Base-by-base conservation (phyloP, 2,797 vertebrate species). In the Kryptopterus vitreolus region DNA sequence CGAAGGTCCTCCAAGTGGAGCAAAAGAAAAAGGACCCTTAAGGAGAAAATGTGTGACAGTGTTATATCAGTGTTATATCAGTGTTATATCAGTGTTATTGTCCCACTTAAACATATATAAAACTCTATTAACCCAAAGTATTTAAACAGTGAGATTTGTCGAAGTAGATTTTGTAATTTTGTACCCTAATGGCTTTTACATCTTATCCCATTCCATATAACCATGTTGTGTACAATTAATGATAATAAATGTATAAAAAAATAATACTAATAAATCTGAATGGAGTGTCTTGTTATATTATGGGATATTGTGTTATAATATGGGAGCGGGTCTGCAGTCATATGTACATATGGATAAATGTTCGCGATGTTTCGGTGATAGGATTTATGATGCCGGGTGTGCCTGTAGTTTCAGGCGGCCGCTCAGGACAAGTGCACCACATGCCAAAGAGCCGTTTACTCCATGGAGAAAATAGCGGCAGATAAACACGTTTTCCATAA, bases 401-500 rank as follows among this genome's bases (percentile, higher is more conserved):
- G 24, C 84, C 85, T 87, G 77, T 85, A 94, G 90, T 94, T 95
- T 87, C 92, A 94, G 90, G 81, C 86, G 18, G 48, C 66, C 8
- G 50, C 72, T 85, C 91, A 79, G 72, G 95, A 96, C 81, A 89
- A 55, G 80, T 96, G 95, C 75, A 89, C 90, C 48, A 90, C 87
- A 10, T 96, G 95, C 86, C 85, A 88, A 81, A 93, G 90, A 87
- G 91, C 95, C 1, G 92, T 94, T 81, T 95, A 94, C 86, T 83
- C 92, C 16, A 91, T 92, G 94, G 95, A 96, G 89, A 82, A 89
- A 87, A 90, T 95, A 70, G 86, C 86, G 46, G 79, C 92, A 11
- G 93, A 94, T 88, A 92, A 92, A 85, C 84, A 89, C 48, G 89
- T 92, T 84, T 92, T 96, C 86, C 94, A 96, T 88, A 92, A 53